Conservation (phyloP, 2,888 invertebrate genomes). For the Hirtodrosophila alboralis region DNA sequence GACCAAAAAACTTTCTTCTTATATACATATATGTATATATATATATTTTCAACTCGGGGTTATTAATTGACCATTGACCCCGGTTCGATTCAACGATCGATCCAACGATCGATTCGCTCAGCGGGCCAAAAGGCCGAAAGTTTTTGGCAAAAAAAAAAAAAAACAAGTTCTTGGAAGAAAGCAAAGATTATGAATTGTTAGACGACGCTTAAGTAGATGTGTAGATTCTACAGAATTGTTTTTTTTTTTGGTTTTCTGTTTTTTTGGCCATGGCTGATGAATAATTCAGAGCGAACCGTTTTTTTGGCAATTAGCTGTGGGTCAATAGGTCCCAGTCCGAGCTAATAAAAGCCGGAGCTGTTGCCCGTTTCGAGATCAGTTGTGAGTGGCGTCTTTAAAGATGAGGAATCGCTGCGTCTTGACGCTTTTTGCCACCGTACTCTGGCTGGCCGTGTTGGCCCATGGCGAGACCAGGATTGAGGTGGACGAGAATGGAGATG, state of each 20-base stretch:
- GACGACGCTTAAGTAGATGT: background rate
- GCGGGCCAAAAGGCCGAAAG: conserved; percentile 24
- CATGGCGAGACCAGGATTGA: conserved; percentile 69
- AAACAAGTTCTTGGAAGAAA: conserved; percentile 61
- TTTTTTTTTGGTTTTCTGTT: no score
- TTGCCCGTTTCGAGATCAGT: conserved; percentile 29
- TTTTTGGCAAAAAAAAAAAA: conserved; percentile 27
- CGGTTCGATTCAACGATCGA: conserved; percentile 29
- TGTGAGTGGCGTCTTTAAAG: no score
- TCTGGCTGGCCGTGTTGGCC: conserved; percentile 43
- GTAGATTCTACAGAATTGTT: conserved; percentile 1
- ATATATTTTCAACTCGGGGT: conserved; percentile 37
- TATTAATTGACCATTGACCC: conserved; percentile 68
- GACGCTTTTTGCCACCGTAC: conserved; percentile 36
- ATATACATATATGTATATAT: conserved; percentile 10
- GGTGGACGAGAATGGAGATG: conserved; percentile 78
- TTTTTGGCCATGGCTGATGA: conserved; percentile 47
- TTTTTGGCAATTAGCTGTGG: conserved; percentile 63
- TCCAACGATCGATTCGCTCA: conserved; percentile 21
- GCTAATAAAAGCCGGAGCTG: conserved; percentile 74
- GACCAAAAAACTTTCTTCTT: conserved; percentile 47
- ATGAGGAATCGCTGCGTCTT: conserved; percentile 65
- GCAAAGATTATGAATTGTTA: conserved; percentile 44
- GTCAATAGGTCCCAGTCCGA: conserved; percentile 69
- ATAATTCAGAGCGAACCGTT: conserved; percentile 58